Percentiles rank a stretch among this genome's conserved stretches.
Conservation (phyloP, 2,888 invertebrate genomes). For the Pterobdella sp. region DNA sequence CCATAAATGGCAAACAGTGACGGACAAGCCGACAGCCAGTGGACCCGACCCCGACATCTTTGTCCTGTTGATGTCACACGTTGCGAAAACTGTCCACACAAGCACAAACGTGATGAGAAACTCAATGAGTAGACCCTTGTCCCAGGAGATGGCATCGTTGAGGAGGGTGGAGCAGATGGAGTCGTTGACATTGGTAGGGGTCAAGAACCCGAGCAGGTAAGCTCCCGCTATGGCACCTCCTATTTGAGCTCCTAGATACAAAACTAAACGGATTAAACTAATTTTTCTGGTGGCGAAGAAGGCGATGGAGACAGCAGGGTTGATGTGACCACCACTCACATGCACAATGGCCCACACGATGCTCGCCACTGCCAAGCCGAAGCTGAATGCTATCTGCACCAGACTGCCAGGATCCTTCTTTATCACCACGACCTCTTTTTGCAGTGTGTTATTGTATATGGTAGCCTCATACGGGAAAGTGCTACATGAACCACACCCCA, state of each 20-base stretch:
- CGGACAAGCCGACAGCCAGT: conserved; percentile 40
- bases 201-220: conserved; percentile 37
- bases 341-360: conserved; percentile 49
- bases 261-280: conserved; percentile 4
- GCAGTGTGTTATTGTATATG: neutral
- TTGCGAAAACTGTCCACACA: conserved; percentile 40
- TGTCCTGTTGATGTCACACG: conserved; percentile 37
- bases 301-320: conserved; percentile 46
- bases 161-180: conserved; percentile 26
- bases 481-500: conserved; percentile 66
- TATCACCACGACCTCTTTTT: neutral
- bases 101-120: conserved; percentile 40
- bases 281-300: conserved; percentile 29
- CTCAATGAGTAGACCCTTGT: conserved; percentile 36
- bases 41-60: conserved; percentile 40
- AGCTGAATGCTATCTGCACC: conserved; percentile 20
- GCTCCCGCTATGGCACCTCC: conserved; percentile 63
- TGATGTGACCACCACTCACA: conserved; percentile 50
- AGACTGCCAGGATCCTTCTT: neutral
- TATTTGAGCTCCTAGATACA: conserved; percentile 71
- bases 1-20: conserved; percentile 39
- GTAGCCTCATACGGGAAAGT: neutral
- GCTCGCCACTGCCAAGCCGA: conserved; percentile 38
- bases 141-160: conserved; percentile 17
- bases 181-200: conserved; percentile 28